Percentiles rank a stretch among this genome's conserved stretches.
Conservation (phyloP, 2,888 invertebrate species). For the Ditula angustiorana region DNA sequence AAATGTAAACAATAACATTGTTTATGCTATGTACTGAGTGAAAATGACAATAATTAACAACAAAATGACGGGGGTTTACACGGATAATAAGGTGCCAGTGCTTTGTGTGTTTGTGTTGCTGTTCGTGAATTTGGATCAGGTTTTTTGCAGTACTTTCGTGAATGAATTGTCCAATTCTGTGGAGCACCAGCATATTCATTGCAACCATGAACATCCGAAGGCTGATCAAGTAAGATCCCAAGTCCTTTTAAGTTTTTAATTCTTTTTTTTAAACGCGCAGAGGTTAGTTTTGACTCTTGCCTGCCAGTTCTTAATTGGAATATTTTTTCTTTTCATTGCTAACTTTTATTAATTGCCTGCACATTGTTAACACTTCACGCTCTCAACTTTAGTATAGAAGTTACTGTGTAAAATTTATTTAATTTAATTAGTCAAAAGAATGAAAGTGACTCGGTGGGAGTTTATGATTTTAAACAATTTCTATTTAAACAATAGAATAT, state of each 20-base stretch:
- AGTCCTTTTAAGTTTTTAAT: constrained; percentile 34
- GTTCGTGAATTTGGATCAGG: constrained; percentile 53
- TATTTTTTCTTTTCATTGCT: background rate
- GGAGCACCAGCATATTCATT: constrained; percentile 73
- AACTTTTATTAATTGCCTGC: constrained; percentile 22
- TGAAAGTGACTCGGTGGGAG: background rate
- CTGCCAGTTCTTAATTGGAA: background rate
- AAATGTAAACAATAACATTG: constrained; percentile 73
- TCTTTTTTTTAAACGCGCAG: constrained; percentile 7
- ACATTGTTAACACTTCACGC: background rate
- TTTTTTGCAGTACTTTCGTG: constrained; percentile 56
- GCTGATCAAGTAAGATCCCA: constrained; percentile 35
- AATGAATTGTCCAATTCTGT: constrained; percentile 51
- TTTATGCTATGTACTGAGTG: constrained; percentile 51
- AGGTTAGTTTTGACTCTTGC: constrained; percentile 24
- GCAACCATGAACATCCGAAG: constrained; percentile 77
- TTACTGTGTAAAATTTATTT: background rate
- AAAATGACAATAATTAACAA: constrained; percentile 45
- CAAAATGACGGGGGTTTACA: constrained; percentile 56
- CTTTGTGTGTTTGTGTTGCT: constrained; percentile 54
- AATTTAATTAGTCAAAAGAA: background rate
- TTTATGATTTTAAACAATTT: background rate
- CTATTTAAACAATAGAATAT: too few species aligned
- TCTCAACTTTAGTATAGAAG: background rate
- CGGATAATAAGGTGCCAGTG: constrained; percentile 52